Base-by-base conservation (phyloP, 2,888 invertebrate genomes). In the Bhutanitis thaidina region DNA sequence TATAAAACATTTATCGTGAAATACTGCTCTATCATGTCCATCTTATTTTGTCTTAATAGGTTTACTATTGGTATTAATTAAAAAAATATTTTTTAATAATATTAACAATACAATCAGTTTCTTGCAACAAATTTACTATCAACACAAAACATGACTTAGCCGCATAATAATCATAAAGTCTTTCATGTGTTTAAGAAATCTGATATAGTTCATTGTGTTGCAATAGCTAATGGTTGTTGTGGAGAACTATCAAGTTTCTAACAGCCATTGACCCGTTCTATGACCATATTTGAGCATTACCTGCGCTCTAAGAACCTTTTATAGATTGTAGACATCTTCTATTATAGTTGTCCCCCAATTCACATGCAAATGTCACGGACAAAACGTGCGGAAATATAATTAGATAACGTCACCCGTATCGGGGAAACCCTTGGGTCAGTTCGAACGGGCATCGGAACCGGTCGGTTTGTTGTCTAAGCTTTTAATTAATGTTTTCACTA, bases 351-450 rank as follows among this genome's bases (percentile, higher is more conserved):
- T 65, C 67, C 76, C 75, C 69, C 74, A 67, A 84, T 87, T 87
- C 86, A 71, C 77, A 87, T 88, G 86, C 85, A 86, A 87, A 88
- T 84, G 64, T 55, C 58, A 68, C 8, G 13, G 74, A 80, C 88
- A 80, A 83, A 84, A 86, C 85, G 88, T 87, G 89, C 81, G 80
- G 84, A 86, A 83, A 84, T 80, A 89, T 89, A 90, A 90, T 90
- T 89, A 88, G 87, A 82, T 83, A 79, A 79, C 71, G 68, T 70
- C 67, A 30, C 30, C 30, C 59, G 64, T 59, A 64, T 63, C 54
- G 57, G 61, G 65, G 65, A 67, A 78, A 77, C n/a, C 76, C 20
- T 3, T 20, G 20, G 20, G 58, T 68, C 25, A 69, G 66, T 57
- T 49, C 60, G 20, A 12, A 20, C 30, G 30, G 20, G 20, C 7